These are phyloP conservation scores for Caiman crocodilus DNA, from an alignment of 2,797 vertebrate genomes.

Conservation along the genomic window DNA sequence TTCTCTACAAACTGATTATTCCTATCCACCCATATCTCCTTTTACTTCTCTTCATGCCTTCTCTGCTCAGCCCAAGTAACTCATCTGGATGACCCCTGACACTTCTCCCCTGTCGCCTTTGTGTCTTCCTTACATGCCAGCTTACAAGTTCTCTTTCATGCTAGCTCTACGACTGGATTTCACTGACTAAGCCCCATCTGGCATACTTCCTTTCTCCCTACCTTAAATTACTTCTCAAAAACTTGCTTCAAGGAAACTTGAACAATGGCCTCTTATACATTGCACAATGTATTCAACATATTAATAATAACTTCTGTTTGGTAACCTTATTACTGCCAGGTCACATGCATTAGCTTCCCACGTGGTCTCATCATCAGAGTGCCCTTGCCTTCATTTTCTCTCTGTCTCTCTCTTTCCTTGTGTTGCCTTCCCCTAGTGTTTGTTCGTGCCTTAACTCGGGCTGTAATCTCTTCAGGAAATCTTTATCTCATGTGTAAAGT, in stretches of 20 bases:
- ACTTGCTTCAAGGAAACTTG: conserved; percentile 14
- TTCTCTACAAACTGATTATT: neutral
- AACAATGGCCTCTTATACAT: conserved; percentile 5
- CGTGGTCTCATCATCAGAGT: neutral
- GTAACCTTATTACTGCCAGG: neutral
- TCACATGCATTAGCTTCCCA: neutral
- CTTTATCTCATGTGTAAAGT: neutral
- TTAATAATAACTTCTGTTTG: neutral
- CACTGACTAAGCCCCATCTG: conserved; percentile 40
- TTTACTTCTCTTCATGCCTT: neutral
- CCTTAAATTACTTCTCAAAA: conserved; percentile 37
- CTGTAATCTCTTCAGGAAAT: conserved; percentile 24
- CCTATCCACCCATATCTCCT: rapidly evolving
- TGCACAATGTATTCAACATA: neutral
- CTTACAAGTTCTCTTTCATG: conserved; percentile 43
- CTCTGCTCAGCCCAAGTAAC: conserved; percentile 4
- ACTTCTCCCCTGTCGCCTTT: neutral
- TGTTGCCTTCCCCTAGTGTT: neutral
- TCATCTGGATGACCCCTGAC: neutral
- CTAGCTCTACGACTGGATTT: conserved; percentile 18
- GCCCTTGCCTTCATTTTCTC: neutral
- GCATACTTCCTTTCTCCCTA: conserved; percentile 20
- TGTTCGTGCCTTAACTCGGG: neutral
- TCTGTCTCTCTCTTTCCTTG: neutral
- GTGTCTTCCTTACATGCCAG: conserved; percentile 27